phyloP scores from a whole-genome alignment of 2,797 vertebrate genomes.

The Liasis olivaceus region DNA sequence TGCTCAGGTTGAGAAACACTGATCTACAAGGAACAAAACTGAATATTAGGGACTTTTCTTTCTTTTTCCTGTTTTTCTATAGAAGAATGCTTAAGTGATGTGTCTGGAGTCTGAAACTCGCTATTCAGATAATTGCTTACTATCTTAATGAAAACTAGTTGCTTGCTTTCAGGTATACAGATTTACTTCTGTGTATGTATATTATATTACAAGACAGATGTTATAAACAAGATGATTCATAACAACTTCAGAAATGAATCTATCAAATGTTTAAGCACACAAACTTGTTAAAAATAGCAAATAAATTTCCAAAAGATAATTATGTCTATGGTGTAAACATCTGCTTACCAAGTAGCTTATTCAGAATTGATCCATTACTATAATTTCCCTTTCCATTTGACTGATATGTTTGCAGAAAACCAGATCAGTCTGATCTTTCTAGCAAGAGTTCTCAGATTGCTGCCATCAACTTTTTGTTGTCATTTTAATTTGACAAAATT shows the following conservation, averaged over 20 bases:
- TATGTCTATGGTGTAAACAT: neutral
- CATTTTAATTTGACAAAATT: slow-evolving; percentile 32
- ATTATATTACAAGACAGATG: neutral
- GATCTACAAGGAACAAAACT: too few species aligned
- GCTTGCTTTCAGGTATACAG: too few species aligned
- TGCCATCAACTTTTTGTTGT: slow-evolving; percentile 5
- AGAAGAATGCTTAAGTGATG: too few species aligned
- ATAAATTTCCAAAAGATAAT: neutral
- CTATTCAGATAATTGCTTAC: too few species aligned
- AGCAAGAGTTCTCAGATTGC: neutral
- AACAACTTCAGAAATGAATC: neutral
- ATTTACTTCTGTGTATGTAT: neutral
- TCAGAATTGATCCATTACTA: neutral
- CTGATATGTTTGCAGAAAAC: neutral
- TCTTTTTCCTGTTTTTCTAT: too few species aligned
- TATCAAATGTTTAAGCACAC: neutral
- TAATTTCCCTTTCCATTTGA: neutral
- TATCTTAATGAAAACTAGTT: neutral
- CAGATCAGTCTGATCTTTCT: neutral
- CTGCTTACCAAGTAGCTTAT: neutral
- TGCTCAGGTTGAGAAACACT: too few species aligned
- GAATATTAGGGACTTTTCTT: too few species aligned
- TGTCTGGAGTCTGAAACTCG: too few species aligned
- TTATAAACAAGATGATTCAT: neutral
- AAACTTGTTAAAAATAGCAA: neutral